These are phyloP conservation scores for Cerastis leucographa DNA, from an alignment of 2,888 invertebrate species.

Conservation along the genomic window DNA sequence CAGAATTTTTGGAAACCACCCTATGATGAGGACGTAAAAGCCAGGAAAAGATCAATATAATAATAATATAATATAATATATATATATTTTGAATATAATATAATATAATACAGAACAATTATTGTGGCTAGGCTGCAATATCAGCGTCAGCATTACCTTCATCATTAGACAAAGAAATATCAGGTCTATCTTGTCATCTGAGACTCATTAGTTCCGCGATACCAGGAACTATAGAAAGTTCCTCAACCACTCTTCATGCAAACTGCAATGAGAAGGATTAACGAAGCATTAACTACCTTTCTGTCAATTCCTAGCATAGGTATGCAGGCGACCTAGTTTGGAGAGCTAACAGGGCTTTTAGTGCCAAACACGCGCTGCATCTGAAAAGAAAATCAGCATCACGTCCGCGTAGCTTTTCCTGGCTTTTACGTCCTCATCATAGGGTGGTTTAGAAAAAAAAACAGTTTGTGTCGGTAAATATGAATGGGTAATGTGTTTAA, in stretches of 20 bases:
- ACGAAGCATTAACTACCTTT: conserved; percentile 16
- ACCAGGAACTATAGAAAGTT: conserved; percentile 28
- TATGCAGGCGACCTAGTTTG: conserved; percentile 37
- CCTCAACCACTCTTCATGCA: conserved; percentile 7
- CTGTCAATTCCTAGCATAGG: conserved; percentile 21
- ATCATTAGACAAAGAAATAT: neutral
- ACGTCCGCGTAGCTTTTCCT: neutral
- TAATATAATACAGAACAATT: neutral
- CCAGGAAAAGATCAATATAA: too few relatives aligned
- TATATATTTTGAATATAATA: too few relatives aligned
- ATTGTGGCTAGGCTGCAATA: neutral
- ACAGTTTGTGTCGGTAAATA: conserved; percentile 26
- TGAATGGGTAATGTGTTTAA: conserved; percentile 32
- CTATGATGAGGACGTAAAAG: too few relatives aligned
- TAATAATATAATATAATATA: too few relatives aligned
- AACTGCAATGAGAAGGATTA: conserved; percentile 38
- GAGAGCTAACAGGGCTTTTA: conserved; percentile 42
- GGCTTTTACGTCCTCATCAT: neutral
- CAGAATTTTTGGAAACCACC: too few relatives aligned
- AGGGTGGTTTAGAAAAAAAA: neutral
- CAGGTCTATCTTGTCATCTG: neutral
- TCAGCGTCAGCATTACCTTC: neutral
- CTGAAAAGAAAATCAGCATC: conserved; percentile 20
- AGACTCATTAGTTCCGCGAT: neutral
- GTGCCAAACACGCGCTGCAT: conserved; percentile 19